Conservation (phyloP, 2,113 vertebrate species). For the Himantopus leucocephalus region DNA sequence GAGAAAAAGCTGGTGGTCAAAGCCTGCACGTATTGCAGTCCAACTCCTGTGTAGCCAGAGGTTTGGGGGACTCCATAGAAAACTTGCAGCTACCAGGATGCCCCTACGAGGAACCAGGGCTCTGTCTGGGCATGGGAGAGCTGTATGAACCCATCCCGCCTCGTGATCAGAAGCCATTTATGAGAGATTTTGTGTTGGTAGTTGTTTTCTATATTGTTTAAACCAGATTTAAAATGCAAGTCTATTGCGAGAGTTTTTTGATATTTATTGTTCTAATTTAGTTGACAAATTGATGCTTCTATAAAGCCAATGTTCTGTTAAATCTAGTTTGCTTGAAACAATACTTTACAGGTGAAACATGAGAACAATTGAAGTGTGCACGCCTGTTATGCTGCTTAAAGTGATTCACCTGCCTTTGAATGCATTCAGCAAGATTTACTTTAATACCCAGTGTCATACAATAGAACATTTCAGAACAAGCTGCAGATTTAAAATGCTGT, state of each 20-base stretch:
- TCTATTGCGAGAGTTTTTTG: constrained; percentile 76
- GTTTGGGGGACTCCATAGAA: not conserved
- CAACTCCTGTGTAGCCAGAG: not conserved
- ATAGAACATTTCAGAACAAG: constrained; percentile 31
- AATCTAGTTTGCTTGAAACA: constrained; percentile 73
- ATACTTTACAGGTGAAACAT: constrained; percentile 66
- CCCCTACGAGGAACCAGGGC: not conserved
- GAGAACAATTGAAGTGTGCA: constrained; percentile 69
- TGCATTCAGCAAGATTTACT: constrained; percentile 65
- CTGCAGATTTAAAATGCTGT: constrained; percentile 14
- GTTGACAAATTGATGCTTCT: constrained; percentile 76
- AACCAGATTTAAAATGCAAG: constrained; percentile 77
- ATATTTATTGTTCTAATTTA: constrained; percentile 86
- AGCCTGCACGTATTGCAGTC: not conserved
- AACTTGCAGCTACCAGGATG: not conserved
- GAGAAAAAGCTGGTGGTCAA: not conserved
- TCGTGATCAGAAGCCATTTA: not conserved
- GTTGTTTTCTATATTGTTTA: constrained; percentile 81
- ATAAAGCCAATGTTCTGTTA: constrained; percentile 80
- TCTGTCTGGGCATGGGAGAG: not conserved
- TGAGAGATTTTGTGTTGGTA: constrained; percentile 33
- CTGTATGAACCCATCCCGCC: rapidly evolving
- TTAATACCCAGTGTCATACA: constrained; percentile 24
- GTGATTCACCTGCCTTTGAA: constrained; percentile 68
- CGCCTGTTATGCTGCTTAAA: constrained; percentile 63